Conservation (phyloP, 30 jellyfish, hydroid and myxozoan genomes). For the Chironex yamaguchii region DNA sequence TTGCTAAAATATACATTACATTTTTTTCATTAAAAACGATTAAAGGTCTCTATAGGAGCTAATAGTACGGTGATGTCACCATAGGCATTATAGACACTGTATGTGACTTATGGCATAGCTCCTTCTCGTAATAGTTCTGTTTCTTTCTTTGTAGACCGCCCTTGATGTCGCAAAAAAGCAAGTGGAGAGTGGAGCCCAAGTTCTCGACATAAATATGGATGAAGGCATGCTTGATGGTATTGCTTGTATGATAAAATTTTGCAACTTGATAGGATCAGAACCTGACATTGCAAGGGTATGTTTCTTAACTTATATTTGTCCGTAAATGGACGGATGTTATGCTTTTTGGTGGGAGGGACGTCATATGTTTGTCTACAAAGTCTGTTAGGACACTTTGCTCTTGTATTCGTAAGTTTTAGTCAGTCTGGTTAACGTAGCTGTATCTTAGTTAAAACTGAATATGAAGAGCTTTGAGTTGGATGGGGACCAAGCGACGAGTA, state of each 20-base stretch:
- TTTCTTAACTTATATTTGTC: background rate
- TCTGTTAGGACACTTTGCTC: background rate
- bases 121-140: too few relatives aligned
- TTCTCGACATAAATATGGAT: conserved; percentile 96
- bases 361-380: background rate
- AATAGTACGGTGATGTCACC: too few relatives aligned
- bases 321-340: background rate
- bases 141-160: conserved; percentile 80
- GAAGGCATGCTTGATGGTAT: conserved; percentile 97
- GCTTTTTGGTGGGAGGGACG: too few relatives aligned
- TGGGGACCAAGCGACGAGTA: too few relatives aligned
- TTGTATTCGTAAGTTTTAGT: background rate
- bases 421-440: too few relatives aligned
- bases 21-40: too few relatives aligned
- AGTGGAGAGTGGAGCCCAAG: conserved; percentile 97
- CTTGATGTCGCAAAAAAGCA: conserved; percentile 92
- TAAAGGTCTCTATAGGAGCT: too few relatives aligned
- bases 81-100: too few relatives aligned
- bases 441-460: too few relatives aligned
- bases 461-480: too few relatives aligned
- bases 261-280: conserved; percentile 90
- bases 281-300: conserved; percentile 97
- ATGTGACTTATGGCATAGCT: too few relatives aligned
- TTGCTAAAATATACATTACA: too few relatives aligned
- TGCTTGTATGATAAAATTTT: conserved; percentile 83